Evolutionary conservation across 2,888 invertebrate species (phyloP).

Genomic region (Aphodius sticticus): DNA sequence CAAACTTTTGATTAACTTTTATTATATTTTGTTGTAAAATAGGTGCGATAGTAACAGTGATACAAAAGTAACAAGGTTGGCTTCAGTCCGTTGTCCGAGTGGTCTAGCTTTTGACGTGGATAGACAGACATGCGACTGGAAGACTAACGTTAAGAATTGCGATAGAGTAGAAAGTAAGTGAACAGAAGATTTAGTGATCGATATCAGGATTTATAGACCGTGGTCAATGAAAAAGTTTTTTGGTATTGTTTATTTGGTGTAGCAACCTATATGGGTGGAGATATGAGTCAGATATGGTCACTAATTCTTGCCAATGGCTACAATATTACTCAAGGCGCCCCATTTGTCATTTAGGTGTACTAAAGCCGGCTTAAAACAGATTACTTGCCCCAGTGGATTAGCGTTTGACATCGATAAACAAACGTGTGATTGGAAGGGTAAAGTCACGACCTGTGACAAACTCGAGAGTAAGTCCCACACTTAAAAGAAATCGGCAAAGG

Average conservation of each 20-base stretch:
- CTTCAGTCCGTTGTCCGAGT: conserved; percentile 87
- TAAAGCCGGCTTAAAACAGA: conserved; percentile 94
- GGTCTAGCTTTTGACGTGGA: conserved; percentile 94
- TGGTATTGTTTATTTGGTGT: not conserved
- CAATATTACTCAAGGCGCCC: conserved; percentile 52
- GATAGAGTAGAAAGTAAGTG: conserved; percentile 93
- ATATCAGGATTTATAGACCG: conserved; percentile 30
- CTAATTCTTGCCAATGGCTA: conserved; percentile 12
- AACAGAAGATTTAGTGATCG: conserved; percentile 36
- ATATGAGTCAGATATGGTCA: conserved; percentile 15
- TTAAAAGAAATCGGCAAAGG: conserved; percentile 11
- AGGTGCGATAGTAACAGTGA: conserved; percentile 93
- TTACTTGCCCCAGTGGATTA: conserved; percentile 96
- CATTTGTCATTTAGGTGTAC: conserved; percentile 78
- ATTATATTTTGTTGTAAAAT: conserved; percentile 45
- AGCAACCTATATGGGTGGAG: not conserved
- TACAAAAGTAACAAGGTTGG: conserved; percentile 86
- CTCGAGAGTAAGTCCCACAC: conserved; percentile 89
- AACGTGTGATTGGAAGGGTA: conserved; percentile 98
- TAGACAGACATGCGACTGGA: conserved; percentile 96
- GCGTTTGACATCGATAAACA: conserved; percentile 98
- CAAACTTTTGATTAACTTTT: not conserved
- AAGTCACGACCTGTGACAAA: conserved; percentile 96
- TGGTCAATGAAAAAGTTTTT: not conserved
- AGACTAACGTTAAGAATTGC: conserved; percentile 95